Conservation (phyloP, 2,888 invertebrate species). For the Ceraclea dissimilis region DNA sequence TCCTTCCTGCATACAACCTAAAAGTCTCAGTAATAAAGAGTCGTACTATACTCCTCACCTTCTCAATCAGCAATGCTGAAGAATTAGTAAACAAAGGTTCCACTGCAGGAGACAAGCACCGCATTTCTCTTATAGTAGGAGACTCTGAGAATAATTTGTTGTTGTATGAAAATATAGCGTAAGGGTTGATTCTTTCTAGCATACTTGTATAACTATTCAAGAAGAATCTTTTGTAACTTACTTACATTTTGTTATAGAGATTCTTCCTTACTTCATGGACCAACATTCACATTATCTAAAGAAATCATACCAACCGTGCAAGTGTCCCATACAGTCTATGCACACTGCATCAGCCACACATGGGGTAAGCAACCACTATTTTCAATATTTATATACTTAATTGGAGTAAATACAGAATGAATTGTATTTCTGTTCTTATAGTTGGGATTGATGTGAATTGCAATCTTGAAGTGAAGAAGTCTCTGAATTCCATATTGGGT, state of each 20-base stretch:
- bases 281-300: no score
- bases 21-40: conserved; percentile 34
- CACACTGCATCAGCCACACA: conserved; percentile 51
- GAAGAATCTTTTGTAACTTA: no score
- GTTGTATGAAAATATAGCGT: conserved; percentile 49
- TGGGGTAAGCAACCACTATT: conserved; percentile 41
- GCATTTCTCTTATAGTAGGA: conserved; percentile 55
- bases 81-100: conserved; percentile 31
- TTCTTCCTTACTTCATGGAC: no score
- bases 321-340: conserved; percentile 41
- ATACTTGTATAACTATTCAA: no score
- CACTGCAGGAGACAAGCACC: conserved; percentile 47
- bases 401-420: background rate
- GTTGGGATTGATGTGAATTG: conserved; percentile 47
- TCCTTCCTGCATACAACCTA: conserved; percentile 57
- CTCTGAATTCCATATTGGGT: conserved; percentile 9
- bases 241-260: background rate
- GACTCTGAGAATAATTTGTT: conserved; percentile 57
- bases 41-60: conserved; percentile 33
- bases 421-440: conserved; percentile 27
- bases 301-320: conserved; percentile 32
- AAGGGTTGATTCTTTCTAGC: conserved; percentile 31
- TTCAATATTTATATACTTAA: background rate
- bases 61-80: conserved; percentile 40
- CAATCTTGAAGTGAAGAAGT: conserved; percentile 35